Evolutionary conservation across 1,140 invertebrate species (phyloP).

Genomic region (Magallana ariakensis): DNA sequence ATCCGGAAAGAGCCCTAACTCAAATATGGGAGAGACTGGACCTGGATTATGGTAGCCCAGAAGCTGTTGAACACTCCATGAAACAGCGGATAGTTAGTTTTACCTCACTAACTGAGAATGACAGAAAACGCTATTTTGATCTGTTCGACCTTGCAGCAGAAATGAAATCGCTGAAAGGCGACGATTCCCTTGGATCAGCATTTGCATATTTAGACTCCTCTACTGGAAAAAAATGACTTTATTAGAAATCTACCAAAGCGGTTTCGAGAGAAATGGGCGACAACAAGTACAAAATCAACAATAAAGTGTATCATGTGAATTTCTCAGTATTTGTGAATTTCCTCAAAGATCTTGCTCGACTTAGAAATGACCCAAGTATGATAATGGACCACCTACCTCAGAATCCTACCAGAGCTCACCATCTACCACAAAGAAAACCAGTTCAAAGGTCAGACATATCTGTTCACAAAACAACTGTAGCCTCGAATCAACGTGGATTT

Average conservation of each 20-base stretch:
- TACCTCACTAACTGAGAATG: conserved; percentile 2
- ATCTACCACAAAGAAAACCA: background rate
- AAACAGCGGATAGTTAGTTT: conserved; percentile 35
- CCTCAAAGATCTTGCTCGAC: background rate
- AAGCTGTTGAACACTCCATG: conserved; percentile 41
- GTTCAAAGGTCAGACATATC: background rate
- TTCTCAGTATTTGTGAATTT: conserved; percentile 36
- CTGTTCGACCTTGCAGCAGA: conserved; percentile 41
- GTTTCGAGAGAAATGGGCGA: conserved; percentile 54
- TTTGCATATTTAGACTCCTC: conserved; percentile 52
- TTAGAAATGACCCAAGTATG: conserved; percentile 11
- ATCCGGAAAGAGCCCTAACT: background rate
- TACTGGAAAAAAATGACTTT: conserved; percentile 19
- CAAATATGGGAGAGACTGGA: conserved; percentile 49
- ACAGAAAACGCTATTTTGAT: conserved; percentile 35
- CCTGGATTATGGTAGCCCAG: conserved; percentile 34
- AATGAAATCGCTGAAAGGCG: conserved; percentile 47
- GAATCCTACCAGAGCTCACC: background rate
- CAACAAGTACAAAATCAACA: background rate
- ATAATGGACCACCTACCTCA: background rate
- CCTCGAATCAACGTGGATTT: background rate
- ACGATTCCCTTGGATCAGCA: background rate
- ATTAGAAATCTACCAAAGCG: conserved; percentile 45
- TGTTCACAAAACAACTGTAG: conserved; percentile 1
- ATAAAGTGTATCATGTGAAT: background rate